Evolutionary conservation across 2,888 invertebrate genomes (phyloP), one percentile per base, ranked within the genome.

Genomic region (Epistrophe eligans): DNA sequence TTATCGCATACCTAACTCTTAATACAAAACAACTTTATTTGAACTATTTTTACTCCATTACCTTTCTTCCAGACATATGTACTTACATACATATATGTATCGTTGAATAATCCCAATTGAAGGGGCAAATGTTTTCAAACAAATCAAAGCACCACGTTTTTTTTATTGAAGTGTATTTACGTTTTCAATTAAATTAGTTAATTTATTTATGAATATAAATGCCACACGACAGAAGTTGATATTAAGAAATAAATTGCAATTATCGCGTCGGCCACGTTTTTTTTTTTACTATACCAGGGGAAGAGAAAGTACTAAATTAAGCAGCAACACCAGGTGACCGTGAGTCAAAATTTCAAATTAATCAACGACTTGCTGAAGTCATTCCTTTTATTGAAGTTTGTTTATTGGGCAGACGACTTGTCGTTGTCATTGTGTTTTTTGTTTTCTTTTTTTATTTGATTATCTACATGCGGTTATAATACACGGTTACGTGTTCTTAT

Each of bases 401-500:
- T 60, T 35, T 17, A 17, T 77, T 60, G 40, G 55, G 48, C 38
- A 74, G 60, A 72, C 55, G 70, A 76, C 66, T 62, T 84, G 84
- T 70, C 73, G 66, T 77, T 57, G 55, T 58, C 13, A 24, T 17
- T 35, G 17, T 55, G 19, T 48, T 48, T 50, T 50, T 17, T 35
- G 17, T 55, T 32, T 48, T 48, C 40, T 50, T 28, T 32, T 32
- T 66, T 52, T 45, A 32, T 70, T 81, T 73, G 35, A 77, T 77
- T 73, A 81, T 85, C 81, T 85, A 72, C 28, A 11, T 62, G 67
- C 43, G 80, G 77, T 76, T 76, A 55, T 15, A n/a, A 24, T 24
- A 24, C 24, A 24, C 24, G 60, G 74, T 67, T 81, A 67, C 24
- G 35, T 35, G 15, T 50, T 79, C 82, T 85, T 82, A 85, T 85